These are phyloP conservation scores for Oenanthe melanoleuca DNA, from an alignment of 2,113 vertebrate species.

Conservation along the genomic window DNA sequence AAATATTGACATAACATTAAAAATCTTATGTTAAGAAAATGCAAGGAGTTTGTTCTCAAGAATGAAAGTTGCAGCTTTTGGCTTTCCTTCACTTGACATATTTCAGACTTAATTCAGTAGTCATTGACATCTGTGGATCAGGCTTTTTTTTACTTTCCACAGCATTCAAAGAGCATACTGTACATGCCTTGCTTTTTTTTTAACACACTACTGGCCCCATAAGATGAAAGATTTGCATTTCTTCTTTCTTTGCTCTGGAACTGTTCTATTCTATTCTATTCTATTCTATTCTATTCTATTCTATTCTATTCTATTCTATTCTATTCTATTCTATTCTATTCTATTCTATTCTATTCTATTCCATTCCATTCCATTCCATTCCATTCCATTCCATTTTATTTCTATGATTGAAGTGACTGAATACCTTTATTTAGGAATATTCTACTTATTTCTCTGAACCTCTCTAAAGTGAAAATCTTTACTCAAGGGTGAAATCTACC, in stretches of 20 bases:
- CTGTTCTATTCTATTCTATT: neutral
- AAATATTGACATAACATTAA: neutral
- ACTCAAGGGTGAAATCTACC: neutral
- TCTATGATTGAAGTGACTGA: neutral
- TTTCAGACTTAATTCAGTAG: slow-evolving; percentile 29
- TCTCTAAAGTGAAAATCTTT: neutral
- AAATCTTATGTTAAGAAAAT: neutral
- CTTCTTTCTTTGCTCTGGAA: neutral
- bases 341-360: neutral
- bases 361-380: neutral
- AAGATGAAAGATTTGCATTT: neutral
- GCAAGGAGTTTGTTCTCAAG: neutral
- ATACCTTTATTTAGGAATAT: neutral
- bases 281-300: neutral
- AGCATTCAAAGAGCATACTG: neutral
- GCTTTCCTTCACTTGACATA: slow-evolving; percentile 12
- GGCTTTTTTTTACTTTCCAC: neutral
- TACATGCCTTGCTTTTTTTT: neutral
- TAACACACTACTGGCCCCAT: neutral
- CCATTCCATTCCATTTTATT: neutral
- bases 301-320: neutral
- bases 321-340: neutral
- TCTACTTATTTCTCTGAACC: neutral
- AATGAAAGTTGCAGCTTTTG: neutral
- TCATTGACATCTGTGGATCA: neutral